A percentile compares a stretch with the other conserved stretches of the same genome.
Conservation (phyloP, 23 tunicate species). For the Trididemnum miniatum region DNA sequence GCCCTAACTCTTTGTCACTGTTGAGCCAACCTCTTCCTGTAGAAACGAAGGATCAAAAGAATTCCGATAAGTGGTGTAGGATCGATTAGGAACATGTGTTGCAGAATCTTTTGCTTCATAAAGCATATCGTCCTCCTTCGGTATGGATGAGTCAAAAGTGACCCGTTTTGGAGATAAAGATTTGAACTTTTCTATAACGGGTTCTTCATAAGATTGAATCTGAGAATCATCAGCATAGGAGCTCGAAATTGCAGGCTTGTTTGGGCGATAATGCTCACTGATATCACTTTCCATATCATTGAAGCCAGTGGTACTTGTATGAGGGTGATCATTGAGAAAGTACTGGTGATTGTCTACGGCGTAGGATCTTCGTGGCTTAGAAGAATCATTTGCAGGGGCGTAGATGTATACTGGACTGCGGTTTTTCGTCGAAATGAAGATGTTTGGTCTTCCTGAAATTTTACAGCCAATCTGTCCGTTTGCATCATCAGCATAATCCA, state of each 20-base stretch:
- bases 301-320: background rate
- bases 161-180: background rate
- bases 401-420: constrained; percentile 66
- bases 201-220: background rate
- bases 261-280: background rate
- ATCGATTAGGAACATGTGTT: background rate
- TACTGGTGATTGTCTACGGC: background rate
- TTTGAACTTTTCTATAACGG: background rate
- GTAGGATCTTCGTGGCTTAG: background rate
- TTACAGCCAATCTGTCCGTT: too few species aligned
- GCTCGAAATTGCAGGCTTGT: background rate
- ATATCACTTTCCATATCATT: background rate
- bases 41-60: constrained; percentile 14
- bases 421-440: constrained; percentile 35
- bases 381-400: constrained; percentile 9
- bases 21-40: background rate
- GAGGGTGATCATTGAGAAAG: background rate
- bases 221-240: background rate
- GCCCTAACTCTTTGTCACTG: too few species aligned
- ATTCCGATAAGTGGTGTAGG: constrained; percentile 21
- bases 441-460: background rate
- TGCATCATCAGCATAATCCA: too few species aligned
- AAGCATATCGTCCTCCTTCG: background rate
- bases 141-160: background rate
- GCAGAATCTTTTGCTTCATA: background rate